Conservation (phyloP, 64 coral and sea anemone species). For the Pocillopora verrucosa region DNA sequence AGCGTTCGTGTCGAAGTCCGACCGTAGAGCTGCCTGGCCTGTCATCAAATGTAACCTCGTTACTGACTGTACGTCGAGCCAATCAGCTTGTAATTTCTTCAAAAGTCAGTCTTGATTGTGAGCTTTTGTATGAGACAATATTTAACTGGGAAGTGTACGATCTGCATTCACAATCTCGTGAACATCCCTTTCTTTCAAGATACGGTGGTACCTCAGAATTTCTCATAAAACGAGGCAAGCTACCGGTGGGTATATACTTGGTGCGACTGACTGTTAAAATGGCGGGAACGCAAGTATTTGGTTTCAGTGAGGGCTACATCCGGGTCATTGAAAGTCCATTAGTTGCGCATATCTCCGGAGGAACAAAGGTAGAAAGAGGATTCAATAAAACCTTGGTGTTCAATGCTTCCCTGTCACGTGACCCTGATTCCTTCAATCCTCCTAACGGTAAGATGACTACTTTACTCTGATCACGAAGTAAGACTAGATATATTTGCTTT, state of each 20-base stretch:
- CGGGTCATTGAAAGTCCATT: slow-evolving; percentile 10
- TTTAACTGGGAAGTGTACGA: neutral
- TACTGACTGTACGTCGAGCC: neutral
- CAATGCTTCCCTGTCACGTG: slow-evolving; percentile 45
- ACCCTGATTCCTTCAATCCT: neutral
- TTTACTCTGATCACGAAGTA: neutral
- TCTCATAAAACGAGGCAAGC: neutral
- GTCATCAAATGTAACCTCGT: neutral
- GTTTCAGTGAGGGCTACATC: slow-evolving; percentile 19
- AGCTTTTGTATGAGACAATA: neutral
- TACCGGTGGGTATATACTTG: slow-evolving; percentile 21
- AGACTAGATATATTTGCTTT: too few species aligned
- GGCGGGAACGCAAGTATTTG: slow-evolving; percentile 7
- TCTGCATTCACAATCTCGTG: neutral
- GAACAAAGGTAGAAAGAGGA: slow-evolving; percentile 6
- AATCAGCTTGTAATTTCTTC: slow-evolving; percentile 3
- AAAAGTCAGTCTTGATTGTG: slow-evolving; percentile 7
- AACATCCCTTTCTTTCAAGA: neutral
- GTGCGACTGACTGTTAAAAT: slow-evolving; percentile 22
- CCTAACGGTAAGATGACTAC: neutral
- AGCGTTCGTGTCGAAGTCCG: neutral
- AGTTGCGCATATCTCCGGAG: slow-evolving; percentile 30
- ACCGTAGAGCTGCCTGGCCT: neutral
- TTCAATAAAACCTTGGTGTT: slow-evolving; percentile 29
- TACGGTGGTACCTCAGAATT: slow-evolving; percentile 1